A percentile compares a stretch with the other conserved stretches of the same genome.
Conservation (phyloP, 2,797 vertebrate species). For the Melanotaenia pygmaea region DNA sequence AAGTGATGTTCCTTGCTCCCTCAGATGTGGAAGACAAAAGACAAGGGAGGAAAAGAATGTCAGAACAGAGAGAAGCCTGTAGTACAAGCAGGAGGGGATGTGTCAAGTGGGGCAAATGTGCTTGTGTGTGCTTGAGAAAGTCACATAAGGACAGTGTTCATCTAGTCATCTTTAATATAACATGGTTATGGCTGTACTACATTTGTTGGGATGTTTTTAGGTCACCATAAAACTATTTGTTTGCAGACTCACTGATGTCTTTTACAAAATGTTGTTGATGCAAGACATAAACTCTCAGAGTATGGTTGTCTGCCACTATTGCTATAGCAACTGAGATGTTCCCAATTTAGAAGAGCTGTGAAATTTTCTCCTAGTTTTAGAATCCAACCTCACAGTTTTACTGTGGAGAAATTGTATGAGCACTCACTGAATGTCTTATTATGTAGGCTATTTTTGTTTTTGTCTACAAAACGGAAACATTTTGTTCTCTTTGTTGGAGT, state of each 20-base stretch:
- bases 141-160: constrained; percentile 12
- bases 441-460: constrained; percentile 15
- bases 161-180: constrained; percentile 11
- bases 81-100: constrained; percentile 20
- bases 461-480: constrained; percentile 27
- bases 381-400: constrained; percentile 34
- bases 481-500: constrained; percentile 34
- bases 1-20: constrained; percentile 37
- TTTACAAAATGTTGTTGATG: constrained; percentile 45
- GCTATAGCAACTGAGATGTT: constrained; percentile 78
- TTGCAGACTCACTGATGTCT: constrained; percentile 9
- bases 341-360: constrained; percentile 63
- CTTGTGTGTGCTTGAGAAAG: constrained; percentile 28
- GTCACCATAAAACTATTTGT: constrained; percentile 34
- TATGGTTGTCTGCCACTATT: constrained; percentile 75
- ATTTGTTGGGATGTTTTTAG: constrained; percentile 29
- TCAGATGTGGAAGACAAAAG: constrained; percentile 45
- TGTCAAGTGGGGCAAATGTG: constrained; percentile 48
- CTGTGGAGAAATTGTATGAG: constrained; percentile 25
- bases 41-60: constrained; percentile 25
- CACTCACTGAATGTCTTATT: constrained; percentile 29
- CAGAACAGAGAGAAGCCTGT: constrained; percentile 22
- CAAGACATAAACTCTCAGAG: constrained; percentile 67
- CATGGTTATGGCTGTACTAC: constrained; percentile 7
- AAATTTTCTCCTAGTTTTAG: constrained; percentile 60